phyloP scores from a whole-genome alignment of 2,888 invertebrate species.

The Andrena praecox region DNA sequence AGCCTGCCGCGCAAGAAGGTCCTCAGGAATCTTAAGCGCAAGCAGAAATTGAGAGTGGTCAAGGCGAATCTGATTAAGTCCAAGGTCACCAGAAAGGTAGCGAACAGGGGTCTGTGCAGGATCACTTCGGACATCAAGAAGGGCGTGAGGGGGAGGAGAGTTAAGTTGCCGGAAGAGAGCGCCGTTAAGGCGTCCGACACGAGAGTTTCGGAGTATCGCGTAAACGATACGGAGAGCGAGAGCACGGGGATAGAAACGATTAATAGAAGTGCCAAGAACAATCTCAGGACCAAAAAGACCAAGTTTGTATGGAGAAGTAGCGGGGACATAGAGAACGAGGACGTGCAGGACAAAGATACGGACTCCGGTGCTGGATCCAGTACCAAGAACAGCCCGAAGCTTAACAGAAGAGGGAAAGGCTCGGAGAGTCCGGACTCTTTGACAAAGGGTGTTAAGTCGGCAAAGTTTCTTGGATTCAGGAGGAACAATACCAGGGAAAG shows the following conservation, averaged over 20 bases:
- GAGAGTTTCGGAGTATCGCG: constrained; percentile 59
- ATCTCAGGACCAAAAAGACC: constrained; percentile 75
- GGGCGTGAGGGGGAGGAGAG: constrained; percentile 69
- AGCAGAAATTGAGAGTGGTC: constrained; percentile 79
- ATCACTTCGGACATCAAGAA: constrained; percentile 73
- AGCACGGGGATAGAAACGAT: constrained; percentile 61
- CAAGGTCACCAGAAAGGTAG: constrained; percentile 80
- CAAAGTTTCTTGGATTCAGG: constrained; percentile 69
- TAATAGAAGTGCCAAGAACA: constrained; percentile 78
- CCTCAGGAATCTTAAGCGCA: constrained; percentile 79
- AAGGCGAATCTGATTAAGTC: constrained; percentile 80
- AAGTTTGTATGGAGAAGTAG: constrained; percentile 60
- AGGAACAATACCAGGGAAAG: constrained; percentile 74
- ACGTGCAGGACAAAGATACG: constrained; percentile 66
- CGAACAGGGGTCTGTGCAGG: constrained; percentile 77
- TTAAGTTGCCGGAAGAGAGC: constrained; percentile 61
- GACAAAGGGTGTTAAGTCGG: constrained; percentile 68
- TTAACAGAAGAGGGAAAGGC: constrained; percentile 70
- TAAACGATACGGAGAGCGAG: constrained; percentile 55
- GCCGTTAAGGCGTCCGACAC: constrained; percentile 42
- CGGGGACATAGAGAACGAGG: constrained; percentile 64
- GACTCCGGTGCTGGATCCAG: constrained; percentile 56
- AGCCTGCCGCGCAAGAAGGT: constrained; percentile 82
- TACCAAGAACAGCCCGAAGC: constrained; percentile 78
- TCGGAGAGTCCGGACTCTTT: constrained; percentile 70